Evolutionary conservation across 2,797 vertebrate genomes (phyloP).

Genomic region (Pangasius macronema): DNA sequence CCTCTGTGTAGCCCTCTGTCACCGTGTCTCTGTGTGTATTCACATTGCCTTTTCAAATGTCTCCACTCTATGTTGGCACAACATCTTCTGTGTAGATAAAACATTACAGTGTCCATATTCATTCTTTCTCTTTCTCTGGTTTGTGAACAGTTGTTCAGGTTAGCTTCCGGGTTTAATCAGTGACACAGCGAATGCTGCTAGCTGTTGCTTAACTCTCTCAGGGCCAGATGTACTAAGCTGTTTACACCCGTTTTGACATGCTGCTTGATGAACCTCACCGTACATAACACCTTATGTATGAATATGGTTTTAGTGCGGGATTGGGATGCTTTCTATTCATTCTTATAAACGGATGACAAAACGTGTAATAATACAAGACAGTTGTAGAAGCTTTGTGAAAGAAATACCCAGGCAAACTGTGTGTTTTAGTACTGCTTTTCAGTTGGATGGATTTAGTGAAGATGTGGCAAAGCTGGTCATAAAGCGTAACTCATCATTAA

Average conservation of each 20-base stretch:
- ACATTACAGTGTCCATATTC: slow-evolving; percentile 18
- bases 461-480: background rate
- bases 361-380: background rate
- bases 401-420: background rate
- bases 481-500: background rate
- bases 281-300: background rate
- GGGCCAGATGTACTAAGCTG: slow-evolving; percentile 16
- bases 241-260: background rate
- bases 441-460: background rate
- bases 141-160: background rate
- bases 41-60: slow-evolving; percentile 53
- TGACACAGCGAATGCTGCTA: background rate
- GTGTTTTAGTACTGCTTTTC: background rate
- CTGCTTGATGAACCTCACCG: background rate
- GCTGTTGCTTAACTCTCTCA: background rate
- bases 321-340: background rate
- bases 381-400: background rate
- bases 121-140: background rate
- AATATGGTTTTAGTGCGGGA: background rate
- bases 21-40: slow-evolving; percentile 52
- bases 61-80: slow-evolving; percentile 47
- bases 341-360: background rate
- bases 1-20: slow-evolving; percentile 53
- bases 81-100: slow-evolving; percentile 36
- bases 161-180: background rate